phyloP scores from a whole-genome alignment of 2,113 vertebrate genomes.

The Pica pica region DNA sequence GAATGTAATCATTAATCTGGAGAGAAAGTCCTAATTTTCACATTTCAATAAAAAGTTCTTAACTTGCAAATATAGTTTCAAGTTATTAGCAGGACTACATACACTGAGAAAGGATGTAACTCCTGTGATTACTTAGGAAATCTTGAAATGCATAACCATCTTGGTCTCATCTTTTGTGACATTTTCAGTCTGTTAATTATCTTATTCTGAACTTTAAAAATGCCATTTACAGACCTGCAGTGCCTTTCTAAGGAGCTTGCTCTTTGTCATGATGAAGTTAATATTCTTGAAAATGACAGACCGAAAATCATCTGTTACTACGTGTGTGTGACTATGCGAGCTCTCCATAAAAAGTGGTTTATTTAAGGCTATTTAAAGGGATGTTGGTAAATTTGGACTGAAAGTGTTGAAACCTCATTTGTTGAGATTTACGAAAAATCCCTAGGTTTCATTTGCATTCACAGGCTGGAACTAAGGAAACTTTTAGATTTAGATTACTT shows the following conservation, averaged over 20 bases:
- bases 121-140: not conserved
- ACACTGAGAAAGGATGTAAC: not conserved
- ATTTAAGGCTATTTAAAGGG: not conserved
- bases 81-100: not conserved
- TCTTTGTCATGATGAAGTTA: not conserved
- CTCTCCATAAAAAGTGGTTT: not conserved
- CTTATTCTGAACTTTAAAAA: slow-evolving; percentile 15
- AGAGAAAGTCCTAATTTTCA: not conserved
- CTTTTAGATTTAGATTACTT: not conserved
- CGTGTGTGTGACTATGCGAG: not conserved
- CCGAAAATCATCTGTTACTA: not conserved
- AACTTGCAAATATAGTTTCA: not conserved
- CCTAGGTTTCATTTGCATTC: not conserved
- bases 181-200: slow-evolving; percentile 39
- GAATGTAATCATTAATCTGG: not conserved
- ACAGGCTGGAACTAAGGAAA: not conserved
- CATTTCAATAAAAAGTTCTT: not conserved
- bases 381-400: not conserved
- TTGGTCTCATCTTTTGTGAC: not conserved
- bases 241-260: not conserved
- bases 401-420: not conserved
- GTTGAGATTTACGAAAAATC: not conserved
- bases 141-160: not conserved
- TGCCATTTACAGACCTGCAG: not conserved
- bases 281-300: not conserved